Evolutionary conservation across 2,797 vertebrate species (phyloP), one percentile per base, ranked within the genome.

Genomic region (Brachyrhaphis roseni): DNA sequence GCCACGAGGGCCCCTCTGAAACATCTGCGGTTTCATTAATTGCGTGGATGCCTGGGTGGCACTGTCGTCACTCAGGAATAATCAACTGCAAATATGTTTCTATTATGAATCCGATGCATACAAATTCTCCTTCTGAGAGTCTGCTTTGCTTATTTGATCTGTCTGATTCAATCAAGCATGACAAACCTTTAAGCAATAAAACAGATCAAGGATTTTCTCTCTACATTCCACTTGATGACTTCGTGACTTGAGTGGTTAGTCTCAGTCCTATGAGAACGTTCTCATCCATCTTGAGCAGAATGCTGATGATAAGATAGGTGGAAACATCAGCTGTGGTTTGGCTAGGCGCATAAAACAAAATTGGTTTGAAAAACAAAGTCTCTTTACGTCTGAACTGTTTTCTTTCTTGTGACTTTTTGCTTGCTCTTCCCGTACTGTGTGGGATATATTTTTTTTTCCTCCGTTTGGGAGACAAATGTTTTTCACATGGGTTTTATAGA

Each of bases 1-100:
- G 91, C 88, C 92, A 92, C 87, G 87, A 88, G 90, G 94, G 94
- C 91, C 89, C 92, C 93, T 91, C 85, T 90, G 90, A 93, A 95
- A 96, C 93, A 95, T 96, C 94, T 96, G 95, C 87, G 94, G 91
- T 84, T 85, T 94, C 95, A 95, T 93, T 87, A 95, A 95, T 94
- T 95, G 91, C 77, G 85, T 15, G 89, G 91, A 89, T 86, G 90
- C 94, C 91, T 91, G 92, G 94, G 92, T 93, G 94, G 93, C 93
- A 91, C 93, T 94, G 92, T 94, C 89, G 84, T 94, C 94, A 94
- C 79, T 88, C 90, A 86, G 83, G 84, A 92, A 87, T 90, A 93
- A 94, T 95, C 93, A 92, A 88, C 89, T 86, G 87, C 64, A 82
- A 83, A 89, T 90, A 87, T 78, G 80, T 89, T 92, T 90, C 88